Percentiles rank a stretch among this genome's conserved stretches.
These are phyloP conservation scores for Leptonema lineaticorne DNA, from an alignment of 1,140 invertebrate species.

Conservation along the genomic window DNA sequence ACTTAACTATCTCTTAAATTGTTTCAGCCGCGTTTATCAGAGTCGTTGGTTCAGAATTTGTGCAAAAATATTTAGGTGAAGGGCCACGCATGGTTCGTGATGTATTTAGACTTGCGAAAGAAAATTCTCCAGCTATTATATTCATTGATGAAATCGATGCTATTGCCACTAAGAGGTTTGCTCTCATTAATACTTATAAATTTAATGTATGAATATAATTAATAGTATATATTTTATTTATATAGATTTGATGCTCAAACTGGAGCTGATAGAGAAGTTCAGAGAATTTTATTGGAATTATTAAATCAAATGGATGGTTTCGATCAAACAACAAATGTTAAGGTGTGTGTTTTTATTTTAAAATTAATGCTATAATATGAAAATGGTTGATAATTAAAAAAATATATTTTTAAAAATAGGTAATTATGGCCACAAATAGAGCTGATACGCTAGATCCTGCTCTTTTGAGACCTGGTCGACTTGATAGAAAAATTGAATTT, in stretches of 20 bases:
- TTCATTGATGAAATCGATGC: conserved; percentile 99
- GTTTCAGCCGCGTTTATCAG: conserved; percentile 91
- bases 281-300: conserved; percentile 95
- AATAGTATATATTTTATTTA: conserved; percentile 22
- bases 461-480: conserved; percentile 90
- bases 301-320: conserved; percentile 99
- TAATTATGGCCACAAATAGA: conserved; percentile 99
- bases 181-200: not conserved
- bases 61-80: conserved; percentile 99
- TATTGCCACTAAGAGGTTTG: conserved; percentile 91
- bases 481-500: conserved; percentile 99
- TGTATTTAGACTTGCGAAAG: conserved; percentile 97
- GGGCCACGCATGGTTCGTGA: conserved; percentile 99
- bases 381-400: not conserved
- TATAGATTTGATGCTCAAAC: conserved; percentile 93
- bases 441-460: conserved; percentile 99
- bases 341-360: conserved; percentile 59
- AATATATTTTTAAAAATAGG: conserved; percentile 59
- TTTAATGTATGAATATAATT: not conserved
- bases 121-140: conserved; percentile 99
- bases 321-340: conserved; percentile 99
- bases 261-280: conserved; percentile 98
- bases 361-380: not conserved
- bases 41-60: conserved; percentile 99
- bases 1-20: too few relatives aligned